Conservation (phyloP, 2,113 vertebrate genomes). For the Myanophis thanlyinensis region DNA sequence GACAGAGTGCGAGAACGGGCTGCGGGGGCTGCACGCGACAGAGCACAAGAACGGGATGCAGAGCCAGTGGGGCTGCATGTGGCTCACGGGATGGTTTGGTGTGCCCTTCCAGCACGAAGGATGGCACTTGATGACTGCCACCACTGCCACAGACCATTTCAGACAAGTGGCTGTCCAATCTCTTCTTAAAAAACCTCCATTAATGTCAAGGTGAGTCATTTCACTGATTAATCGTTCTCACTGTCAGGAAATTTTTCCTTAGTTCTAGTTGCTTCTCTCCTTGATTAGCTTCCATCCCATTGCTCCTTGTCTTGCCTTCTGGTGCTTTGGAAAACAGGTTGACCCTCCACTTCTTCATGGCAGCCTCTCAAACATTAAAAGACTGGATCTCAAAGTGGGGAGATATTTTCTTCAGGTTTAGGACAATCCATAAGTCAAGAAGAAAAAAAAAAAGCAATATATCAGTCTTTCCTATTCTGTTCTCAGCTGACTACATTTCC, state of each 20-base stretch:
- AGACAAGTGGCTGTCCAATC: too few species aligned
- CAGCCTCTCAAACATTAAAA: not conserved
- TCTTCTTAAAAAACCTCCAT: not conserved
- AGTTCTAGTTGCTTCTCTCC: not conserved
- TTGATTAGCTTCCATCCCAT: not conserved
- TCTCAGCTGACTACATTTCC: not conserved
- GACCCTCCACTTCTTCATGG: not conserved
- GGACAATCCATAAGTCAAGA: not conserved
- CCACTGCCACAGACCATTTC: too few species aligned
- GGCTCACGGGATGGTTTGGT: too few species aligned
- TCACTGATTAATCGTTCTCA: not conserved
- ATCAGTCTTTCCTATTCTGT: not conserved
- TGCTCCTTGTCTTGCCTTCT: not conserved
- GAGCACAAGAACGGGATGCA: too few species aligned
- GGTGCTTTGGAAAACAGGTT: not conserved
- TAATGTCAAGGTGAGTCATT: not conserved
- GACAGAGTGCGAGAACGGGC: too few species aligned
- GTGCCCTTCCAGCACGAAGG: too few species aligned
- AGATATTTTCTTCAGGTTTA: not conserved
- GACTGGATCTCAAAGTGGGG: not conserved
- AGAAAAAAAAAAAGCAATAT: not conserved
- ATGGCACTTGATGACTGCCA: too few species aligned
- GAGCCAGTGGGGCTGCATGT: too few species aligned
- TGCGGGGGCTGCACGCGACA: too few species aligned
- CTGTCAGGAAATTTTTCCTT: not conserved